These are phyloP conservation scores for Muricea muricata DNA, from an alignment of 92 coral and sea anemone genomes.

Conservation along the genomic window DNA sequence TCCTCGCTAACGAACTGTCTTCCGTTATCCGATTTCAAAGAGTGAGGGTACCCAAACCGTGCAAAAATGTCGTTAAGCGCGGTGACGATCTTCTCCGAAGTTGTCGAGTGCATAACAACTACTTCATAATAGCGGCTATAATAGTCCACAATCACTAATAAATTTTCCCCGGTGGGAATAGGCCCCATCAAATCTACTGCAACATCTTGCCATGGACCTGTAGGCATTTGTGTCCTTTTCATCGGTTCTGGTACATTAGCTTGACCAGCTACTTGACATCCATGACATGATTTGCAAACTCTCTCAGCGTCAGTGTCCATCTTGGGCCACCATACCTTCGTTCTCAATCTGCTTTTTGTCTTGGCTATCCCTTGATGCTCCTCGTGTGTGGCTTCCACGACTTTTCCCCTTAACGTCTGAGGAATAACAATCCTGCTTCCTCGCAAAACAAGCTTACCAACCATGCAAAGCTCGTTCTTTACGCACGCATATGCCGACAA, in stretches of 20 bases:
- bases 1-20: slow-evolving; percentile 37
- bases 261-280: slow-evolving; percentile 63
- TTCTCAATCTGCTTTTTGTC: slow-evolving; percentile 53
- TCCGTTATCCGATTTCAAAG: slow-evolving; percentile 54
- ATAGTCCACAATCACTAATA: slow-evolving; percentile 48
- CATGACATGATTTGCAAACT: slow-evolving; percentile 63
- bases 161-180: slow-evolving; percentile 57
- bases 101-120: slow-evolving; percentile 55
- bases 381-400: slow-evolving; percentile 13
- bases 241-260: slow-evolving; percentile 58
- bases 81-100: slow-evolving; percentile 42
- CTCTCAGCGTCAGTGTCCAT: too few relatives aligned
- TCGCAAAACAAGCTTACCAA: slow-evolving; percentile 28
- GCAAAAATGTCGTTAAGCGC: slow-evolving; percentile 48
- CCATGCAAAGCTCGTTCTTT: slow-evolving; percentile 30
- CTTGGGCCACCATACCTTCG: slow-evolving; percentile 76
- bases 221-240: slow-evolving; percentile 46
- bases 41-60: slow-evolving; percentile 41
- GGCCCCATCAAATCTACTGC: slow-evolving; percentile 61
- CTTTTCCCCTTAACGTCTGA: neutral
- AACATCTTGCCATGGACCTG: slow-evolving; percentile 55
- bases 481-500: slow-evolving; percentile 2
- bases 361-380: slow-evolving; percentile 64
- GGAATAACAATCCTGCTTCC: slow-evolving; percentile 44
- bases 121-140: slow-evolving; percentile 58